phyloP scores from a whole-genome alignment of 2,113 vertebrate genomes.

The Cardinalis cardinalis region DNA sequence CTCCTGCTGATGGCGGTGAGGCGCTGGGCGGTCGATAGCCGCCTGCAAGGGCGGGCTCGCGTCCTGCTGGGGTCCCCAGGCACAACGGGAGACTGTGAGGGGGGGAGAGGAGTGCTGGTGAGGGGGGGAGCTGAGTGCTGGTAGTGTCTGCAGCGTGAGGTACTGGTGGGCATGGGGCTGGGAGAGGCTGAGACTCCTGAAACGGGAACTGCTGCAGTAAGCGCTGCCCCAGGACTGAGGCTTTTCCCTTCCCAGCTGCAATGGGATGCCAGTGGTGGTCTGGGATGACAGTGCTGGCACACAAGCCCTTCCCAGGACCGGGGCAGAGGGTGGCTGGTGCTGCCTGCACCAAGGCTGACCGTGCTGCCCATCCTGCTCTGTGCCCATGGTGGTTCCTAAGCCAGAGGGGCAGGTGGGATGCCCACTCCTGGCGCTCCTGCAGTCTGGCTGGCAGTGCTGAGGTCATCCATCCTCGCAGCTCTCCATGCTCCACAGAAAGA shows the following conservation, averaged over 20 bases:
- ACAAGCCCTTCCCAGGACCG: accelerated
- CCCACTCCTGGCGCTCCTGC: not conserved
- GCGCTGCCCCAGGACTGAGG: accelerated
- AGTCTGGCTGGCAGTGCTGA: not conserved
- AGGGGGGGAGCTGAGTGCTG: not conserved
- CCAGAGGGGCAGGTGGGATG: not conserved
- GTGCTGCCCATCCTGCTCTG: not conserved
- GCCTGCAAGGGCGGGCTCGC: not conserved
- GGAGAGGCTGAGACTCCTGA: not conserved
- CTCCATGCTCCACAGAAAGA: not conserved
- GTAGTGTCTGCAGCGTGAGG: accelerated
- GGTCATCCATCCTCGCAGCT: not conserved
- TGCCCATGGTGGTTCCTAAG: accelerated
- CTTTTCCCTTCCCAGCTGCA: not conserved
- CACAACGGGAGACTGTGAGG: accelerated
- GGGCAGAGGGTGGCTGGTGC: not conserved
- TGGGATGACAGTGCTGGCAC: accelerated
- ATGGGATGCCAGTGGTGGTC: not conserved
- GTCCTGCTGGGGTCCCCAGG: not conserved
- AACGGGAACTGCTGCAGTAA: not conserved
- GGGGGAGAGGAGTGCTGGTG: not conserved
- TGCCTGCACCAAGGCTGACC: not conserved
- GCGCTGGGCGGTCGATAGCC: not conserved
- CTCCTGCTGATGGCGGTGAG: not conserved
- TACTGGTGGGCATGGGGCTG: accelerated